phyloP scores from a whole-genome alignment of 2,888 invertebrate species.

The Notodonta ziczac region DNA sequence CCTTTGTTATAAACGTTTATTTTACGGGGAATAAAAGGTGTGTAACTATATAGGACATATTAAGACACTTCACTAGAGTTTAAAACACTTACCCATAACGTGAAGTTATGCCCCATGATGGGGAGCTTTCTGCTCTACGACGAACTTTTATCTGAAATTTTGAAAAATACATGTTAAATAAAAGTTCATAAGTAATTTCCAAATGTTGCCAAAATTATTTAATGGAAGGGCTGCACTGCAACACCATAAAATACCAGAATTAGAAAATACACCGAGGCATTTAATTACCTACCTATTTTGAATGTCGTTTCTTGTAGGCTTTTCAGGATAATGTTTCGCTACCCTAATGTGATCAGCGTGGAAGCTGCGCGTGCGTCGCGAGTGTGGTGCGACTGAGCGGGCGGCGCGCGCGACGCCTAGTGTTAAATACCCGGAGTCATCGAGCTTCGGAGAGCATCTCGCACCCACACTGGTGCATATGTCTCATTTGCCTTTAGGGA shows the following conservation, averaged over 20 bases:
- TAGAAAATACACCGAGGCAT: neutral
- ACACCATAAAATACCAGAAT: too few relatives aligned
- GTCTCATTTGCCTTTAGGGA: slow-evolving; percentile 54
- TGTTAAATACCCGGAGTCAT: slow-evolving; percentile 79
- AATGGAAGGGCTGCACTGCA: too few relatives aligned
- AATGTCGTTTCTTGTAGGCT: slow-evolving; percentile 22
- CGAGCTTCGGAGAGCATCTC: slow-evolving; percentile 68
- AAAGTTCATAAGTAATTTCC: too few relatives aligned
- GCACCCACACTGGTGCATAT: slow-evolving; percentile 63
- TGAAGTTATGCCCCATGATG: slow-evolving; percentile 69
- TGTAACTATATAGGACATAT: too few relatives aligned
- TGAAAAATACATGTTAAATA: slow-evolving; percentile 10
- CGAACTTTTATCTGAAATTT: slow-evolving; percentile 51
- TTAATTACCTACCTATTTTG: slow-evolving; percentile 31
- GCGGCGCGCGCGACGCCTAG: slow-evolving; percentile 66
- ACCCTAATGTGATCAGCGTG: slow-evolving; percentile 36
- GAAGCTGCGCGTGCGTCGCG: slow-evolving; percentile 65
- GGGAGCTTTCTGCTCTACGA: slow-evolving; percentile 53
- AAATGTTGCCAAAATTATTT: too few relatives aligned
- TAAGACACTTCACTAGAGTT: neutral
- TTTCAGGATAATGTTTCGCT: slow-evolving; percentile 34
- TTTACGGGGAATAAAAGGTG: too few relatives aligned
- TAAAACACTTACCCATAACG: slow-evolving; percentile 64
- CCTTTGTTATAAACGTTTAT: too few relatives aligned
- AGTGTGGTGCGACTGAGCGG: slow-evolving; percentile 70